Percentiles rank a stretch among this genome's conserved stretches.
Conservation (phyloP, 2,888 invertebrate genomes). For the Trachelus tabidus region DNA sequence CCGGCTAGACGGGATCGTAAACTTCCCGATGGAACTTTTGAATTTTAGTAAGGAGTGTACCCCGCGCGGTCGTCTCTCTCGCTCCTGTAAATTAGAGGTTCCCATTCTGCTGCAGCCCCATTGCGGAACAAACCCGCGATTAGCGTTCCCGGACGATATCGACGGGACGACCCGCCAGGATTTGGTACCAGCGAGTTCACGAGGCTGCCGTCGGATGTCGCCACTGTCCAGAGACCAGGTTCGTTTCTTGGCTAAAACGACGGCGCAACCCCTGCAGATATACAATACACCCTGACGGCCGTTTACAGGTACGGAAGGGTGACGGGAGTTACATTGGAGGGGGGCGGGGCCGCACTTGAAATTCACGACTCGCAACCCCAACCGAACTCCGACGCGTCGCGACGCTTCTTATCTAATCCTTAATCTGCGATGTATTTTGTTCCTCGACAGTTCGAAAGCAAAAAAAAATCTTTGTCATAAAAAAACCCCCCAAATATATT, state of each 20-base stretch:
- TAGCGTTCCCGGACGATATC: not conserved
- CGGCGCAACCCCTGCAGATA: not conserved
- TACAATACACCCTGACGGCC: not conserved
- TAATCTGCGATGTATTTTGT: not conserved
- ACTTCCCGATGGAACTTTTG: constrained; percentile 58
- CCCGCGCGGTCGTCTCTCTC: constrained; percentile 28
- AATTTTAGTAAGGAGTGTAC: constrained; percentile 49
- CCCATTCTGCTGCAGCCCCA: constrained; percentile 23
- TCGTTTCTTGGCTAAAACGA: not conserved
- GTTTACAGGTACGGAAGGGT: not conserved
- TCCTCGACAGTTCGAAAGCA: not conserved
- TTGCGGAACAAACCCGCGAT: not conserved
- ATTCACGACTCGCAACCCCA: not conserved
- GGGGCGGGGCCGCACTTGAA: not conserved
- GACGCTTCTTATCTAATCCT: not conserved
- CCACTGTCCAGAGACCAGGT: not conserved
- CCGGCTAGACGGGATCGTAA: constrained; percentile 63
- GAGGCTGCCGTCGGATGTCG: not conserved
- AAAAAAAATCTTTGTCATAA: no score
- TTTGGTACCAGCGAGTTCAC: not conserved
- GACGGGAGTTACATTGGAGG: not conserved
- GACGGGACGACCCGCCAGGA: not conserved
- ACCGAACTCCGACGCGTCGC: not conserved
- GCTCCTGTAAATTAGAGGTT: constrained; percentile 52
- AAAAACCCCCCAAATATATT: not conserved